Evolutionary conservation across 2,113 vertebrate genomes (phyloP).

Genomic region (Psephotus haematonotus): DNA sequence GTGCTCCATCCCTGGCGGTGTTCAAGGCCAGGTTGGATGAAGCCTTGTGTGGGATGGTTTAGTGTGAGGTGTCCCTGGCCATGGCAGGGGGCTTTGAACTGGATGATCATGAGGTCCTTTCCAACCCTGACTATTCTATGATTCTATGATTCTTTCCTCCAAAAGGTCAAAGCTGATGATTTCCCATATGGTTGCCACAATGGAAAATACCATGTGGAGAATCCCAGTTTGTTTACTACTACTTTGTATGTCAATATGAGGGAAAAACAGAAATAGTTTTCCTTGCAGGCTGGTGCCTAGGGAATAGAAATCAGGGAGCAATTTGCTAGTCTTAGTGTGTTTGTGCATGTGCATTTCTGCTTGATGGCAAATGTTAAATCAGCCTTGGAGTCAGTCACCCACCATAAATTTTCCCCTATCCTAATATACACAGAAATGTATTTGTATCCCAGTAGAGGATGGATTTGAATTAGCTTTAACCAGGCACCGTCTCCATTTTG

Average conservation of each 20-base stretch:
- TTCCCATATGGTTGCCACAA: conserved; percentile 52
- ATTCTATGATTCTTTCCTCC: not conserved
- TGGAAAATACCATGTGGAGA: conserved; percentile 57
- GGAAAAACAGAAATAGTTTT: conserved; percentile 68
- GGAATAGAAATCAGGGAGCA: conserved; percentile 70
- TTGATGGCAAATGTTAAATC: conserved; percentile 70
- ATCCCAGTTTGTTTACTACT: conserved; percentile 59
- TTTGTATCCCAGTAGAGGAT: not conserved
- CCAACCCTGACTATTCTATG: too few species aligned
- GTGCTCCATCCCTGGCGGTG: too few species aligned
- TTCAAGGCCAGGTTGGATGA: too few species aligned
- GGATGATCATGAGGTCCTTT: too few species aligned
- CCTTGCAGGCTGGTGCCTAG: conserved; percentile 47
- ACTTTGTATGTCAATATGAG: conserved; percentile 55
- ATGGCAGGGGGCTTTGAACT: too few species aligned
- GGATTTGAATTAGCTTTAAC: conserved; percentile 71
- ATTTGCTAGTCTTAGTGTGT: conserved; percentile 67
- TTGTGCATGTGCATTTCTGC: conserved; percentile 74
- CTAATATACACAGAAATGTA: not conserved
- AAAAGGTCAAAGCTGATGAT: conserved; percentile 71
- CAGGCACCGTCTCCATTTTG: conserved; percentile 19
- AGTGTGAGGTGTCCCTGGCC: too few species aligned
- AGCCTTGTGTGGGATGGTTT: too few species aligned
- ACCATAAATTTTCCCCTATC: conserved; percentile 46
- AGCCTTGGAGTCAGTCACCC: conserved; percentile 69